A percentile compares a stretch with the other conserved stretches of the same genome.
phyloP scores from a whole-genome alignment of 2,797 vertebrate species.

The Sebastes nivosus region DNA sequence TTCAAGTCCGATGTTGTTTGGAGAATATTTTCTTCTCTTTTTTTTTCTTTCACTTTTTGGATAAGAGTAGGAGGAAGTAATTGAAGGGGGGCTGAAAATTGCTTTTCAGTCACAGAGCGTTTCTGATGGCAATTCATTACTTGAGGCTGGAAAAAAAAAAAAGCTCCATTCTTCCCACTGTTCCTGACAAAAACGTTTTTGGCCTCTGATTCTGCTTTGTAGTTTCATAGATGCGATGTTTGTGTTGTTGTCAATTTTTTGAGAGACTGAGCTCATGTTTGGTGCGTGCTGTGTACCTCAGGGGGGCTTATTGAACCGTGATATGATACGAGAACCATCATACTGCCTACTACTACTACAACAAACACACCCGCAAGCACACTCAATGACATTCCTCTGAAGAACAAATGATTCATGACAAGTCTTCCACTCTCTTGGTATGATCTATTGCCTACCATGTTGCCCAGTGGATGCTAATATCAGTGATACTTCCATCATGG shows the following conservation, averaged over 20 bases:
- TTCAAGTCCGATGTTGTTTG: slow-evolving; percentile 26
- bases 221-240: slow-evolving; percentile 4
- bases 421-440: not conserved
- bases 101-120: slow-evolving; percentile 41
- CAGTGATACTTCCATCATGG: not conserved
- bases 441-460: not conserved
- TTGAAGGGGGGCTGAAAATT: slow-evolving; percentile 44
- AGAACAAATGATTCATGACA: slow-evolving; percentile 46
- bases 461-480: not conserved
- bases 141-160: not conserved
- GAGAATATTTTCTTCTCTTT: slow-evolving; percentile 2
- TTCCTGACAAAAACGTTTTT: slow-evolving; percentile 29
- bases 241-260: slow-evolving; percentile 1
- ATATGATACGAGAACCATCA: not conserved
- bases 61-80: slow-evolving; percentile 34
- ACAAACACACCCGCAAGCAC: not conserved
- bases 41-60: slow-evolving; percentile 12
- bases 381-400: not conserved
- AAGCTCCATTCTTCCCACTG: not conserved
- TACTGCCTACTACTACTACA: not conserved
- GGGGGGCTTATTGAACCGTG: not conserved
- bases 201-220: slow-evolving; percentile 9
- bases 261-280: slow-evolving; percentile 4
- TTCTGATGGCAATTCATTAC: slow-evolving; percentile 52
- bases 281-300: not conserved